These are phyloP conservation scores for Cheumatopsyche charites DNA, from an alignment of 1,140 invertebrate species.

Conservation along the genomic window DNA sequence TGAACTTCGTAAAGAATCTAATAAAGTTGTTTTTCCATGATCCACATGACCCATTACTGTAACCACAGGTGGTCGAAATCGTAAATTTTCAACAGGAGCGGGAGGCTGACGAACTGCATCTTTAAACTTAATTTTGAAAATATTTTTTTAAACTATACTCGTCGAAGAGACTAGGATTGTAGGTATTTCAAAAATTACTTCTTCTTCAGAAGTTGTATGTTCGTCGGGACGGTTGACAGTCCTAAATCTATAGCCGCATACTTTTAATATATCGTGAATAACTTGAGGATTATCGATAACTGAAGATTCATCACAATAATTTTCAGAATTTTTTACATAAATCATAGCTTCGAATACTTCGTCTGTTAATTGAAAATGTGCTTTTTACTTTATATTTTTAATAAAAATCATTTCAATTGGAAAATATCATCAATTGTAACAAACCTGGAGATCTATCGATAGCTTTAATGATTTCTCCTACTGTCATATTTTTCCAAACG, in stretches of 20 bases:
- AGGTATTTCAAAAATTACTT: conserved; percentile 18
- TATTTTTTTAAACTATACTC: background rate
- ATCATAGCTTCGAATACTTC: conserved; percentile 72
- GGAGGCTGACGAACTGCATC: conserved; percentile 66
- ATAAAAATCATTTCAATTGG: background rate
- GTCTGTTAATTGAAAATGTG: conserved; percentile 61
- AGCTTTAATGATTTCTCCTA: conserved; percentile 71
- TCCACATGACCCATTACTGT: conserved; percentile 99
- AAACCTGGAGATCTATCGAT: conserved; percentile 63
- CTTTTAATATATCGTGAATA: conserved; percentile 69
- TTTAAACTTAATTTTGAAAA: conserved; percentile 52
- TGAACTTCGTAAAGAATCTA: conserved; percentile 88
- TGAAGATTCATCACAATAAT: conserved; percentile 52
- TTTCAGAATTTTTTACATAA: conserved; percentile 66
- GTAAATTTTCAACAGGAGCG: conserved; percentile 66
- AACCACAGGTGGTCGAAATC: conserved; percentile 84
- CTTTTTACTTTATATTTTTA: too few species aligned
- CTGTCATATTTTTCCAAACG: conserved; percentile 81
- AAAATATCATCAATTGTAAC: background rate
- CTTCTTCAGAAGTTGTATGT: conserved; percentile 51
- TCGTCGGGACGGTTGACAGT: conserved; percentile 60
- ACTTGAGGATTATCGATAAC: conserved; percentile 62
- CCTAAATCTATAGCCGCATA: conserved; percentile 66
- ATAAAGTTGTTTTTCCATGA: conserved; percentile 97
- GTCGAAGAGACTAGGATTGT: too few species aligned